Percentiles rank a stretch among this genome's conserved stretches.
These are phyloP conservation scores for Grallaria varia DNA, from an alignment of 2,113 vertebrate genomes.

Conservation along the genomic window DNA sequence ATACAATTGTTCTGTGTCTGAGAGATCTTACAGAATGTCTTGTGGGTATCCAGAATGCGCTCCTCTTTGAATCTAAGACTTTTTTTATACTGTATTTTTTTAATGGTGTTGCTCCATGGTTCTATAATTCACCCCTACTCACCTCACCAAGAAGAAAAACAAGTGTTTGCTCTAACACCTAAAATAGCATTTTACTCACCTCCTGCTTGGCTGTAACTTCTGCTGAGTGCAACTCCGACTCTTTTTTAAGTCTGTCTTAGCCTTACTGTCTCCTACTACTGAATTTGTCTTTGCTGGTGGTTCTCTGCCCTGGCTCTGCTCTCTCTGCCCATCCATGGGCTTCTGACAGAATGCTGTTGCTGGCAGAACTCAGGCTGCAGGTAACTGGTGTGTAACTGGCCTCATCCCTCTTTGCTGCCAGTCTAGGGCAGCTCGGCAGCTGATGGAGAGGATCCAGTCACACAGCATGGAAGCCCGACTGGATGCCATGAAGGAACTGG, in stretches of 20 bases:
- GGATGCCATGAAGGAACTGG: conserved; percentile 95
- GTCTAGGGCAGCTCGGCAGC: conserved; percentile 94
- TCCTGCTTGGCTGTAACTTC: neutral
- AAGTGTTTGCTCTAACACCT: neutral
- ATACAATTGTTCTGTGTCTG: neutral
- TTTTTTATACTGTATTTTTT: neutral
- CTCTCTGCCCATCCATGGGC: neutral
- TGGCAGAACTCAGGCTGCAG: neutral
- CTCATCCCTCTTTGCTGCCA: conserved; percentile 51
- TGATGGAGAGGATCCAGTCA: conserved; percentile 93
- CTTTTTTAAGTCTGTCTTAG: neutral
- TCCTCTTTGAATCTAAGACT: neutral
- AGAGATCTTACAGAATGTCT: neutral
- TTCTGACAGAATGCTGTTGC: neutral
- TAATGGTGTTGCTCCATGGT: neutral
- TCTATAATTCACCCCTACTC: neutral
- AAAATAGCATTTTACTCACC: neutral
- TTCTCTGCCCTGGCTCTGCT: neutral
- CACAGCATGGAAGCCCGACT: conserved; percentile 91
- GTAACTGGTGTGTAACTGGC: neutral
- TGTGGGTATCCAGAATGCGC: neutral
- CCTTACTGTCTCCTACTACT: neutral
- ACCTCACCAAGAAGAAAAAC: neutral
- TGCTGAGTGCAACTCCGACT: neutral
- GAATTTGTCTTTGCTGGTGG: neutral